Conservation (phyloP, 1,140 invertebrate genomes). For the Chironomus striatipennis region DNA sequence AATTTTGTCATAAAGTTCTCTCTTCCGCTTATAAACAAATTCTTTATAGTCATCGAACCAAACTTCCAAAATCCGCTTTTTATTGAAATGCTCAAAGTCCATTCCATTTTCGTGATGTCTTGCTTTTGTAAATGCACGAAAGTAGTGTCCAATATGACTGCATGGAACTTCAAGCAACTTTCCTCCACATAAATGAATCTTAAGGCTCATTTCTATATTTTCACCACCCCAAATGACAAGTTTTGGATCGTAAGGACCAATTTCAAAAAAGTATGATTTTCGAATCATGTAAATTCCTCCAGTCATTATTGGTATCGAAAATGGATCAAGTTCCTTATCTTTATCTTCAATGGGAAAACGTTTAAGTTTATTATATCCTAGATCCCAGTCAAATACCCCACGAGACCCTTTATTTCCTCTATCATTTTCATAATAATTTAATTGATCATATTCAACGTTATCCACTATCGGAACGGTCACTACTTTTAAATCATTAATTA, state of each 20-base stretch:
- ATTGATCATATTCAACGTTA: slow-evolving; percentile 22
- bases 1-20: slow-evolving; percentile 48
- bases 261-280: slow-evolving; percentile 85
- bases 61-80: slow-evolving; percentile 69
- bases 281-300: slow-evolving; percentile 91
- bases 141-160: slow-evolving; percentile 92
- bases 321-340: slow-evolving; percentile 67
- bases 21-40: slow-evolving; percentile 57
- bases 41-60: slow-evolving; percentile 89
- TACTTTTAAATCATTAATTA: slow-evolving; percentile 58
- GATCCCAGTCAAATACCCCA: background rate
- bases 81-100: slow-evolving; percentile 46
- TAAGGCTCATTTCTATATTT: slow-evolving; percentile 94
- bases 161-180: slow-evolving; percentile 85
- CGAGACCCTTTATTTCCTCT: background rate
- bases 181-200: slow-evolving; percentile 86
- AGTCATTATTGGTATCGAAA: slow-evolving; percentile 84
- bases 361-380: slow-evolving; percentile 52
- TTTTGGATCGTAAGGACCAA: slow-evolving; percentile 86
- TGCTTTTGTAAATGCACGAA: slow-evolving; percentile 72
- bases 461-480: slow-evolving; percentile 81
- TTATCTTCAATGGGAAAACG: slow-evolving; percentile 46
- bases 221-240: slow-evolving; percentile 96
- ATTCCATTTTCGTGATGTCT: slow-evolving; percentile 62
- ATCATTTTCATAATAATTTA: background rate